Conservation (phyloP, 2,888 invertebrate species). For the Phorcus lineatus region DNA sequence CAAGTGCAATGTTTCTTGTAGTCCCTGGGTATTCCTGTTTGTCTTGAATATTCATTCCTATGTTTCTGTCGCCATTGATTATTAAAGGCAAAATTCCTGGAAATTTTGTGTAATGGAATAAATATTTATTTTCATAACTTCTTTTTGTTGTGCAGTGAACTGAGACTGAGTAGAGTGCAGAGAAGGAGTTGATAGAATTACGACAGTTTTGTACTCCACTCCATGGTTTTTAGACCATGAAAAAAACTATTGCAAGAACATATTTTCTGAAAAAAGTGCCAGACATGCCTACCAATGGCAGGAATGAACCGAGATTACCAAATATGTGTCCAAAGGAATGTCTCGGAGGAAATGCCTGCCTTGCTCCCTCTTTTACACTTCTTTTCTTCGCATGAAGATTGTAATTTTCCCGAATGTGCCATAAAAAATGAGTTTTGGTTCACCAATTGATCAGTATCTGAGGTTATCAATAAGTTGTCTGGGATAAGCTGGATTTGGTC, state of each 20-base stretch:
- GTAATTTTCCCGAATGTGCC: slow-evolving; percentile 7
- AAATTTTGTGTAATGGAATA: slow-evolving; percentile 4
- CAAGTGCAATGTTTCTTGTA: neutral
- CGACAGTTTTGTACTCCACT: neutral
- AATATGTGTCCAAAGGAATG: slow-evolving; percentile 9
- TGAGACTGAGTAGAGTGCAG: neutral
- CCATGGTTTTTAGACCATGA: neutral
- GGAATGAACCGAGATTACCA: neutral
- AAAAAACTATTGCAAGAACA: neutral
- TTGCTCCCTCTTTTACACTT: neutral
- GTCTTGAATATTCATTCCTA: slow-evolving; percentile 8
- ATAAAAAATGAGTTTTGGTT: slow-evolving; percentile 20
- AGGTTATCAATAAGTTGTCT: slow-evolving; percentile 24
- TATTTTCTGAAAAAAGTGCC: neutral
- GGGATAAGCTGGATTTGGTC: neutral
- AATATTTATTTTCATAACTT: slow-evolving; percentile 3
- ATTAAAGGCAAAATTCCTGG: slow-evolving; percentile 5
- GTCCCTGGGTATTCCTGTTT: neutral
- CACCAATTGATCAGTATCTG: slow-evolving; percentile 9
- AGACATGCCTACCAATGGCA: neutral
- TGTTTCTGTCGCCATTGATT: neutral
- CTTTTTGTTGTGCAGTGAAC: neutral
- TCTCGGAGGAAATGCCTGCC: neutral
- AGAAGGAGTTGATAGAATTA: neutral
- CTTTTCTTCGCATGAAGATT: slow-evolving; percentile 14